These are phyloP conservation scores for Sarcophaga bullata DNA, from an alignment of 1,140 invertebrate species.

Conservation along the genomic window DNA sequence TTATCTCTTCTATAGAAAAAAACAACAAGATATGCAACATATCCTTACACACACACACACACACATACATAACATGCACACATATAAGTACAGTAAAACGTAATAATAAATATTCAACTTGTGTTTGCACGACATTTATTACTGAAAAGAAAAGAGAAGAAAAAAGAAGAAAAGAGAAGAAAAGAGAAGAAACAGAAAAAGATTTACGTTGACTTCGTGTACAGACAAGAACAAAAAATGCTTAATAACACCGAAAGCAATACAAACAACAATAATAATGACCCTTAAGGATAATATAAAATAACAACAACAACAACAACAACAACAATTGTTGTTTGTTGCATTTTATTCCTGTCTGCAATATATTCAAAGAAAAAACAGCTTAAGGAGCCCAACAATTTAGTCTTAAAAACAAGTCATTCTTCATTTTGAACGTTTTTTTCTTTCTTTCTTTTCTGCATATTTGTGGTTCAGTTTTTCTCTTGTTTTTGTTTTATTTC, in stretches of 20 bases:
- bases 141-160: not conserved
- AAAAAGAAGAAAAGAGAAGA: too few species aligned
- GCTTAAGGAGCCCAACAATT: not conserved
- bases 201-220: conserved; percentile 3
- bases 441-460: not conserved
- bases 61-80: not conserved
- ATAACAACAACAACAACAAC: not conserved
- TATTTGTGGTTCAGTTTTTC: not conserved
- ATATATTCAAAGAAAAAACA: not conserved
- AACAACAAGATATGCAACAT: too few species aligned
- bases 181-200: not conserved
- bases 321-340: not conserved
- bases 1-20: too few species aligned
- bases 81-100: not conserved
- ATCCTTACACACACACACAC: not conserved
- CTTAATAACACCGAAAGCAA: not conserved
- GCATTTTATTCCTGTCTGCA: not conserved
- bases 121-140: conserved; percentile 3
- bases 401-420: conserved; percentile 24
- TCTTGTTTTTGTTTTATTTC: not conserved
- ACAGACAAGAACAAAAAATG: not conserved
- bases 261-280: not conserved
- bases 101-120: conserved; percentile 15
- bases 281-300: not conserved
- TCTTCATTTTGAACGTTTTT: conserved; percentile 18